Percentiles rank a stretch among this genome's conserved stretches.
phyloP scores from a whole-genome alignment of 2,888 invertebrate genomes.

The Cosmorhoe ocellata region DNA sequence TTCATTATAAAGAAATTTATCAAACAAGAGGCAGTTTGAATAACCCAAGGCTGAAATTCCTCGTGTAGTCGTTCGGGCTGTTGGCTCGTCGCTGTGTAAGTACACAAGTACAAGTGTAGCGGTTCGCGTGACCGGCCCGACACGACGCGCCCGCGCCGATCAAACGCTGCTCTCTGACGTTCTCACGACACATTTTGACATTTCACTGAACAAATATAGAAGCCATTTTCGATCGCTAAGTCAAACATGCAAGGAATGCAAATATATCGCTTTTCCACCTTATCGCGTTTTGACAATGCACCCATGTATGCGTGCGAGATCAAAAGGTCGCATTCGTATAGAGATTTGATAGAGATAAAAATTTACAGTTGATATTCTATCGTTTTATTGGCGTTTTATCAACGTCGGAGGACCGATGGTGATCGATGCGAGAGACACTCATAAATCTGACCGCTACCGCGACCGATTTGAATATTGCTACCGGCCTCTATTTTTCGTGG shows the following conservation, averaged over 20 bases:
- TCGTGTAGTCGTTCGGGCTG: slow-evolving; percentile 42
- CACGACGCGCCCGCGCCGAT: slow-evolving; percentile 60
- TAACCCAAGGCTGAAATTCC: slow-evolving; percentile 63
- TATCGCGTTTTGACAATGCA: slow-evolving; percentile 47
- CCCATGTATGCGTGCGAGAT: slow-evolving; percentile 44
- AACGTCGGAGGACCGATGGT: slow-evolving; percentile 49
- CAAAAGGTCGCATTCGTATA: slow-evolving; percentile 48
- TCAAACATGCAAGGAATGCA: slow-evolving; percentile 60
- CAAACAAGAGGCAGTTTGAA: slow-evolving; percentile 47
- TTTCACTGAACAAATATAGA: slow-evolving; percentile 78
- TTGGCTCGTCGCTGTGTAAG: slow-evolving; percentile 31
- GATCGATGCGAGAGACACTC: slow-evolving; percentile 45
- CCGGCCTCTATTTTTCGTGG: slow-evolving; percentile 49
- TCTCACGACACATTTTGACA: slow-evolving; percentile 79
- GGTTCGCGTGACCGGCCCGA: slow-evolving; percentile 69
- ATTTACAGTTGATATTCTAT: slow-evolving; percentile 43
- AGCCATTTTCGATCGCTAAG: slow-evolving; percentile 69
- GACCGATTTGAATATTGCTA: slow-evolving; percentile 65
- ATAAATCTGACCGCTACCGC: slow-evolving; percentile 49
- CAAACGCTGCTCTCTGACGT: slow-evolving; percentile 60
- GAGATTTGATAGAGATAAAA: slow-evolving; percentile 53
- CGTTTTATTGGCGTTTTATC: slow-evolving; percentile 50
- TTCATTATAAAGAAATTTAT: slow-evolving; percentile 27
- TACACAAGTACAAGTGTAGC: slow-evolving; percentile 55
- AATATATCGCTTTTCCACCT: slow-evolving; percentile 49